phyloP scores from a whole-genome alignment of 2,113 vertebrate species.

The chimpanzee (Pan troglodytes) region NHGRI_mPanTro3-v2.1_pri NC_072398.2:8491001-8491500 shows the following conservation, averaged over 20 bases:
- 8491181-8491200: neutral
- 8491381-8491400: neutral
- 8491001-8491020: neutral
- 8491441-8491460: neutral
- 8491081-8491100: neutral
- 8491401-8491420: neutral
- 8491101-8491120: neutral
- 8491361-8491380: neutral
- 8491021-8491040: neutral
- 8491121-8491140: neutral
- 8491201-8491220: neutral
- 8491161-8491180: neutral
- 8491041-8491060: slow-evolving; percentile 6
- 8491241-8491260: neutral
- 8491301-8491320: neutral
- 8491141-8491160: slow-evolving; percentile 32
- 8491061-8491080: slow-evolving; percentile 15
- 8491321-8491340: neutral
- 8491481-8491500: neutral
- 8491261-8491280: neutral
- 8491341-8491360: neutral
- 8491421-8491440: neutral
- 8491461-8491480: neutral
- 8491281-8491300: slow-evolving; percentile 5
- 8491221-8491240: neutral